phyloP scores from a whole-genome alignment of 2,888 invertebrate species.

The Diarsia rubi region DNA sequence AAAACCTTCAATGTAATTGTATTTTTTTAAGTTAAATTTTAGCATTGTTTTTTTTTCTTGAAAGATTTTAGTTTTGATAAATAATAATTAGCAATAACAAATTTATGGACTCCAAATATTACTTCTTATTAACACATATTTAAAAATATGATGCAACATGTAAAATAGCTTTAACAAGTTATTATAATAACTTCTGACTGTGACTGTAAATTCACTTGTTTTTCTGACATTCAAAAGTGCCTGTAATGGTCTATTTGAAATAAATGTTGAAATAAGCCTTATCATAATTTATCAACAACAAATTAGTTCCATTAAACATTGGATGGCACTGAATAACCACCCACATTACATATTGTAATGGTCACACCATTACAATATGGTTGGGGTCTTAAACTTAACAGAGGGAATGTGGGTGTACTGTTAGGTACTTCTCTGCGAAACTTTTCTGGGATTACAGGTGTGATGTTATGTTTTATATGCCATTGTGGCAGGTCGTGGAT shows the following conservation, averaged over 20 bases:
- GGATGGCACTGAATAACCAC: background rate
- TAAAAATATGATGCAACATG: constrained; percentile 13
- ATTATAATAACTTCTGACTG: too few relatives aligned
- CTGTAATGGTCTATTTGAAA: too few relatives aligned
- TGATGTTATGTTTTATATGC: background rate
- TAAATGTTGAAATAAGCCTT: background rate
- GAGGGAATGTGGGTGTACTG: too few relatives aligned
- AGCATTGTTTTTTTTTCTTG: background rate
- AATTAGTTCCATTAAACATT: background rate
- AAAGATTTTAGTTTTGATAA: background rate
- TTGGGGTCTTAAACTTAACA: too few relatives aligned
- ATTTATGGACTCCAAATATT: background rate
- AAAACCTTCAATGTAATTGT: too few relatives aligned
- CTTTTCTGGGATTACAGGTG: too few relatives aligned
- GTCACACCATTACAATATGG: background rate
- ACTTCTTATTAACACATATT: constrained; percentile 6
- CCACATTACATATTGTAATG: too few relatives aligned
- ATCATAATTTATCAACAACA: background rate
- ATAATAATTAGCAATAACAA: background rate
- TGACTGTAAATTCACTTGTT: too few relatives aligned
- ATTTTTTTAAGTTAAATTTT: too few relatives aligned
- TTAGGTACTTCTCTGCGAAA: too few relatives aligned
- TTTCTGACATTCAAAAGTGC: too few relatives aligned
- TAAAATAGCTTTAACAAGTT: background rate
- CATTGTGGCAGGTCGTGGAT: background rate